phyloP scores from a whole-genome alignment of 2,888 invertebrate species.

The Teleogryllus oceanicus region DNA sequence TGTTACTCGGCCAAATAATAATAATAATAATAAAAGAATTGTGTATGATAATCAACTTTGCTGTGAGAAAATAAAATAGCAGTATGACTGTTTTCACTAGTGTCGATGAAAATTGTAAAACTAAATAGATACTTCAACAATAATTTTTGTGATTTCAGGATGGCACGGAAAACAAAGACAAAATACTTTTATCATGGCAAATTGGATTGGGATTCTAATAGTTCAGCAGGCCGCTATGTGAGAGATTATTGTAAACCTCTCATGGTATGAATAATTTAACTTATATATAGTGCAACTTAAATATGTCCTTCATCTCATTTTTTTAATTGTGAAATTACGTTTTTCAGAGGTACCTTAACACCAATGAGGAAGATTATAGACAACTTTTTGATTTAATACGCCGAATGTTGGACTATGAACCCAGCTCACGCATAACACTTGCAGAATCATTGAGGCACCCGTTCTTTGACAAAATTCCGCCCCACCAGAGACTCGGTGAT shows the following conservation, averaged over 20 bases:
- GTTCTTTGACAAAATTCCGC: conserved; percentile 84
- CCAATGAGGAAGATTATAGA: conserved; percentile 85
- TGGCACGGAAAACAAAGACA: conserved; percentile 87
- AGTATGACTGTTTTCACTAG: not conserved
- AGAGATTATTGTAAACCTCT: conserved; percentile 97
- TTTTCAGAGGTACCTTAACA: conserved; percentile 81
- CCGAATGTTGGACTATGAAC: conserved; percentile 97
- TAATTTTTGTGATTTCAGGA: conserved; percentile 54
- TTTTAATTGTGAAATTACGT: conserved; percentile 28
- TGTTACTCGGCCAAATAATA: too few relatives aligned
- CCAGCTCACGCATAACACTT: conserved; percentile 81
- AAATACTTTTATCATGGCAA: conserved; percentile 98
- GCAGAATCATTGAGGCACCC: conserved; percentile 86
- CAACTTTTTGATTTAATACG: conserved; percentile 92
- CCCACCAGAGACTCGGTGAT: conserved; percentile 69
- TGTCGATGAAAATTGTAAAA: not conserved
- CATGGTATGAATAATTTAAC: conserved; percentile 59
- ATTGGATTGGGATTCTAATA: conserved; percentile 97
- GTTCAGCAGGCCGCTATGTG: conserved; percentile 94
- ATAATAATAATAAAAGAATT: too few relatives aligned
- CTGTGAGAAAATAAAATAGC: too few relatives aligned
- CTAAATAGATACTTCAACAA: conserved; percentile 31
- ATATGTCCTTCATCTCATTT: not conserved
- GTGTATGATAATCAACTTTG: not conserved
- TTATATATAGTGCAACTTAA: too few relatives aligned